A percentile compares a stretch with the other conserved stretches of the same genome.
Conservation (phyloP, 1,140 invertebrate genomes). For the Proales similis region DNA sequence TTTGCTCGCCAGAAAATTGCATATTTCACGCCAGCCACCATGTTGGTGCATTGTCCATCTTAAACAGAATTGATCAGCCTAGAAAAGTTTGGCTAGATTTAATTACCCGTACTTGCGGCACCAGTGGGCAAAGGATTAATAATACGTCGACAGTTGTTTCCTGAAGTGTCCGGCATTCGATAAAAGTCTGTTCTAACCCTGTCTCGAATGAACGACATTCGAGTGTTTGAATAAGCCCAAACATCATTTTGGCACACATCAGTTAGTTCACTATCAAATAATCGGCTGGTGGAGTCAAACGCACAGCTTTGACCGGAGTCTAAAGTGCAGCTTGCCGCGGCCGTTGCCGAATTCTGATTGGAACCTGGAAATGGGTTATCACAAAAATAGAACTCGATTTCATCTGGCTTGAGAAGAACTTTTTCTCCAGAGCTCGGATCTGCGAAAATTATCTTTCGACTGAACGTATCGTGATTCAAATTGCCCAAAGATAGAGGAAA, state of each 20-base stretch:
- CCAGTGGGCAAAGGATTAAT: no score
- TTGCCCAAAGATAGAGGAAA: no score
- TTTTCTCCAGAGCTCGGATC: no score
- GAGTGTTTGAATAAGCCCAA: not conserved
- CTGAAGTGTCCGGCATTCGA: not conserved
- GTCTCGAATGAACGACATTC: not conserved
- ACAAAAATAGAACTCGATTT: slow-evolving; percentile 22
- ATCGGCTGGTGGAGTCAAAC: not conserved
- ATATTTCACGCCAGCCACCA: slow-evolving; percentile 3
- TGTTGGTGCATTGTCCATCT: not conserved
- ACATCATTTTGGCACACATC: not conserved
- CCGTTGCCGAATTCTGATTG: no score
- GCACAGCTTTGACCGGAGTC: no score
- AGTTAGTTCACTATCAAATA: not conserved
- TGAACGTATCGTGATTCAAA: no score
- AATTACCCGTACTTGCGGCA: no score
- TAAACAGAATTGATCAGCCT: no score
- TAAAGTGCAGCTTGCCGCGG: no score
- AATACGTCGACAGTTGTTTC: not conserved
- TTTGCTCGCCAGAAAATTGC: slow-evolving; percentile 15
- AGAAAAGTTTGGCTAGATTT: no score
- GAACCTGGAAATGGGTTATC: not conserved
- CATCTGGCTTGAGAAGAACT: not conserved
- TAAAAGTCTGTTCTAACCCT: slow-evolving; percentile 5
- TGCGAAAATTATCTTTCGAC: no score